Evolutionary conservation across 2,888 invertebrate species (phyloP), one percentile per base, ranked within the genome.

Genomic region (Melangyna quadrimaculata): DNA sequence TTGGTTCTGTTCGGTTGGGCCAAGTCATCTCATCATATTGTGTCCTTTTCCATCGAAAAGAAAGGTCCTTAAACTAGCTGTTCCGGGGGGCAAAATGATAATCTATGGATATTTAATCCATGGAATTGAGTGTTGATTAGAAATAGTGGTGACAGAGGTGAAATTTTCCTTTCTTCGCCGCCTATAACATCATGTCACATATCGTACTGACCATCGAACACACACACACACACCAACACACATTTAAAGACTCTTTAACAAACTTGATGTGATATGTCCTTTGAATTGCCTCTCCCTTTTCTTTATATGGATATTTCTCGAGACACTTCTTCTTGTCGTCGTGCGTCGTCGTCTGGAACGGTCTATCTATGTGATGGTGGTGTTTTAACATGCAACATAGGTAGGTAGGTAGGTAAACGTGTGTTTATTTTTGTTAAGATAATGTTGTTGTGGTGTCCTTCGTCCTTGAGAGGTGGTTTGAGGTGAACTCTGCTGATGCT

Each of bases 101-200:
- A 75, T 81, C 71, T 72, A 86, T 80, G 61, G 72, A 77, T 80
- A 84, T 86, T 72, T 86, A 75, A 63, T 72, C 51, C 81, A 80
- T 77, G 81, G 73, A 86, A 81, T 86, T 86, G 80, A 81, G 84
- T 86, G 80, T 86, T 86, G 84, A 86, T 86, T 86, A 69, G 80
- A 77, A 81, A 61, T 86, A 80, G 75, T 77, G 84, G 80, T 77
- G 75, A 81, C 80, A 81, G 77, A 86, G 81, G 80, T 86, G 84
- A 57, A 69, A 69, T 75, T 53, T 79, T 53, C 65, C 65, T 35
- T 10, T 63, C 9, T 27, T 55, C 24, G 55, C 69, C 24, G 55
- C 69, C 61, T 29, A 53, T 59, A 4, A 40, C 40, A n/a, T 24
- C 22, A n/a, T 22, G 14, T 27, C 8, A 27, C 3, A n/a, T 32